phyloP scores from a whole-genome alignment of 2,113 vertebrate species.

The Myotis davidii region DNA sequence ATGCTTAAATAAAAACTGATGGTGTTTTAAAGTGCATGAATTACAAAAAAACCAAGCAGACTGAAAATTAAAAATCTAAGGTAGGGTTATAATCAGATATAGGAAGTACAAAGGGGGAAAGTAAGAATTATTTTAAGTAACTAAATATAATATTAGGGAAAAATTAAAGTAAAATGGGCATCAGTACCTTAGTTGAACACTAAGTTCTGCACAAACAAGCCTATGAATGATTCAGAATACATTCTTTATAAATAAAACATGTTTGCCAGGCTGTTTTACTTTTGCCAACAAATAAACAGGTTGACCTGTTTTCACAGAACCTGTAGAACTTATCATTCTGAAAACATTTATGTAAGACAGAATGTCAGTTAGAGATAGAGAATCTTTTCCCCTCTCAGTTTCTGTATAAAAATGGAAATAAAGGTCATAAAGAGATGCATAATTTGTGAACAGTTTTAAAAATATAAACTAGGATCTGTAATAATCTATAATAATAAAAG shows the following conservation, averaged over 20 bases:
- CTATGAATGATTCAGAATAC: background rate
- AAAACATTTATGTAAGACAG: background rate
- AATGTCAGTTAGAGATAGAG: background rate
- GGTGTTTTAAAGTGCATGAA: background rate
- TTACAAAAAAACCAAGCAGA: background rate
- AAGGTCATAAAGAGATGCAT: background rate
- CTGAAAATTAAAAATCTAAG: background rate
- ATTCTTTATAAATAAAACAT: background rate
- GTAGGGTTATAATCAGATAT: background rate
- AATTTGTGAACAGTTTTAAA: background rate
- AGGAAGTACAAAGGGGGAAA: background rate
- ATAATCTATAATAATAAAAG: background rate
- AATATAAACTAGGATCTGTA: background rate
- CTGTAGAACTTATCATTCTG: background rate
- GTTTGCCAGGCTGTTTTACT: background rate
- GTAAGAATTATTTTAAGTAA: constrained; percentile 14
- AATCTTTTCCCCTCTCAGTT: background rate
- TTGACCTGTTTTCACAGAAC: background rate
- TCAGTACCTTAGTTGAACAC: background rate
- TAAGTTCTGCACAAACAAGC: background rate
- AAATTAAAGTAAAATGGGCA: background rate
- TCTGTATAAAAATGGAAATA: background rate
- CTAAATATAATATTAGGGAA: background rate
- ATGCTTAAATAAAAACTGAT: constrained; percentile 8
- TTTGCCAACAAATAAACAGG: background rate